Evolutionary conservation across 2,888 invertebrate genomes (phyloP).

Genomic region (Ophion ventricosus): DNA sequence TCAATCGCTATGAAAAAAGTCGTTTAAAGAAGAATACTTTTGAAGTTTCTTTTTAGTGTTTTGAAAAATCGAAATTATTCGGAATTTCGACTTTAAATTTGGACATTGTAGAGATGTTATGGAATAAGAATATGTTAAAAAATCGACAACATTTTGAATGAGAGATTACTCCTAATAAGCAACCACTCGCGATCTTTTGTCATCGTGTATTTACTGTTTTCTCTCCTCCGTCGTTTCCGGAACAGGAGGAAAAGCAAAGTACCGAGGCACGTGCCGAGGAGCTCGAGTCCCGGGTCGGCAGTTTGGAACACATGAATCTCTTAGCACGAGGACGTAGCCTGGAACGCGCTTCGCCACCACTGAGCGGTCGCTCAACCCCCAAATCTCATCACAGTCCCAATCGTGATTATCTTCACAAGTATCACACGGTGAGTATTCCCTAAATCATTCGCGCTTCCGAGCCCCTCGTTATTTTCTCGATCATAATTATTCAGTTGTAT

Average conservation of each 20-base stretch:
- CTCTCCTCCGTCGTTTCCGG: neutral
- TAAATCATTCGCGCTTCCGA: conserved; percentile 22
- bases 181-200: neutral
- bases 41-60: neutral
- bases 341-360: conserved; percentile 90
- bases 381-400: conserved; percentile 91
- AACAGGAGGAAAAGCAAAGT: conserved; percentile 97
- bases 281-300: conserved; percentile 97
- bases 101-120: neutral
- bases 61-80: neutral
- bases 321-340: conserved; percentile 89
- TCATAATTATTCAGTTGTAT: conserved; percentile 35
- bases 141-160: conserved; percentile 71
- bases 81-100: neutral
- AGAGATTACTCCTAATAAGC: conserved; percentile 4
- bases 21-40: neutral
- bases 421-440: conserved; percentile 93
- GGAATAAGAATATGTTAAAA: conserved; percentile 54
- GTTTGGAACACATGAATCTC: conserved; percentile 96
- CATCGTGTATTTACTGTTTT: neutral
- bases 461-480: conserved; percentile 11
- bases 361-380: conserved; percentile 95
- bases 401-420: conserved; percentile 94
- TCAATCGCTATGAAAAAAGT: neutral
- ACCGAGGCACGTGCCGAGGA: conserved; percentile 99